Percentiles rank a stretch among this genome's conserved stretches.
Conservation (phyloP, 2,797 vertebrate genomes). For the Phaenicophaeus curvirostris region DNA sequence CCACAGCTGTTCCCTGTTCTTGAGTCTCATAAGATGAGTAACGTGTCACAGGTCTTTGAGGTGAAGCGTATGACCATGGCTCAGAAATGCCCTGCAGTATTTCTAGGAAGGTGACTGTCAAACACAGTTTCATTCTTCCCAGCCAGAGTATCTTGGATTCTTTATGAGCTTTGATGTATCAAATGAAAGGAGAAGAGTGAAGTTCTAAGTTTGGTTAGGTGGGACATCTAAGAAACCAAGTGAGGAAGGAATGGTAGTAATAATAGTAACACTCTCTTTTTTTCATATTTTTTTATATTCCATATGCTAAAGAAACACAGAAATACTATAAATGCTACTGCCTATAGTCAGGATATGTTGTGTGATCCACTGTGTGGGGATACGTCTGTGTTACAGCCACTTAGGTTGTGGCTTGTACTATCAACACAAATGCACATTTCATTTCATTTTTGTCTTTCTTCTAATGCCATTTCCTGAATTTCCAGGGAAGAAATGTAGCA, state of each 20-base stretch:
- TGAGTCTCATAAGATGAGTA: neutral
- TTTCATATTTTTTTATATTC: neutral
- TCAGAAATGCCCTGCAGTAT: neutral
- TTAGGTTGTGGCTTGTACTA: neutral
- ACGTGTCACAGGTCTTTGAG: neutral
- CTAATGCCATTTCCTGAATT: neutral
- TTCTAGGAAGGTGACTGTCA: neutral
- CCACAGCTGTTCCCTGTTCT: neutral
- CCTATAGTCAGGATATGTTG: neutral
- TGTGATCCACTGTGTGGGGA: neutral
- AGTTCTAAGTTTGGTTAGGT: neutral
- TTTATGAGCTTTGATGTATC: neutral
- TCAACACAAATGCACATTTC: neutral
- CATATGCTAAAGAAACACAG: neutral
- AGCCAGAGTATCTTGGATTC: neutral
- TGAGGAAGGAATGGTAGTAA: neutral
- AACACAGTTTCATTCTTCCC: neutral
- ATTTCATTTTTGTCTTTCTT: neutral
- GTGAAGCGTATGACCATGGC: rapidly evolving
- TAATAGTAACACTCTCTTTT: too few relatives aligned
- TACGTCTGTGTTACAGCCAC: neutral
- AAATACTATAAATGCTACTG: neutral
- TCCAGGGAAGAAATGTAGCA: neutral
- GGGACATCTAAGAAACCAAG: neutral
- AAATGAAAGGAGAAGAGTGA: neutral